Evolutionary conservation across 2,113 vertebrate genomes (phyloP).

Genomic region (Gopherus flavomarginatus): DNA sequence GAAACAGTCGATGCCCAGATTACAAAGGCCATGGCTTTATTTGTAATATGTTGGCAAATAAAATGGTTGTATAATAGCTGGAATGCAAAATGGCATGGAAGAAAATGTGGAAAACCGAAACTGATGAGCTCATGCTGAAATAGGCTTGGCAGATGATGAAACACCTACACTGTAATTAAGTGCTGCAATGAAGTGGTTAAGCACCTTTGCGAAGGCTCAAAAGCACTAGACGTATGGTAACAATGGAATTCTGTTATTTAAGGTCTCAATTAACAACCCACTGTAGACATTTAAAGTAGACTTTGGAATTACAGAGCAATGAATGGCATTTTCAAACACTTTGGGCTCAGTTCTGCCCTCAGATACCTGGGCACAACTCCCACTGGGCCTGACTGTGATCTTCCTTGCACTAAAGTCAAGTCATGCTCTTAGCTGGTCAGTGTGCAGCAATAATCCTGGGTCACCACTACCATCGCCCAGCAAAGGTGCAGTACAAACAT

Average conservation of each 20-base stretch:
- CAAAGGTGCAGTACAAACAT: background rate
- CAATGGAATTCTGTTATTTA: background rate
- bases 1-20: background rate
- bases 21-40: background rate
- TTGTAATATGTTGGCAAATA: background rate
- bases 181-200: background rate
- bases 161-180: background rate
- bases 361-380: background rate
- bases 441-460: background rate
- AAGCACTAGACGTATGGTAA: background rate
- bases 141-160: background rate
- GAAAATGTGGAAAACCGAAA: background rate
- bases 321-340: background rate
- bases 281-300: background rate
- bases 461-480: background rate
- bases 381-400: background rate
- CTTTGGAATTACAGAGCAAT: background rate
- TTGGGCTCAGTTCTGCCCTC: background rate
- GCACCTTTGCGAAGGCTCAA: background rate
- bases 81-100: background rate
- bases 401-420: background rate
- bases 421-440: background rate
- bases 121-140: slow-evolving; percentile 10
- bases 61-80: background rate
- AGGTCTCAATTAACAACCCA: background rate